Evolutionary conservation across 2,113 vertebrate species (phyloP), one percentile per base, ranked within the genome.

Genomic region (Oncorhynchus mykiss): DNA sequence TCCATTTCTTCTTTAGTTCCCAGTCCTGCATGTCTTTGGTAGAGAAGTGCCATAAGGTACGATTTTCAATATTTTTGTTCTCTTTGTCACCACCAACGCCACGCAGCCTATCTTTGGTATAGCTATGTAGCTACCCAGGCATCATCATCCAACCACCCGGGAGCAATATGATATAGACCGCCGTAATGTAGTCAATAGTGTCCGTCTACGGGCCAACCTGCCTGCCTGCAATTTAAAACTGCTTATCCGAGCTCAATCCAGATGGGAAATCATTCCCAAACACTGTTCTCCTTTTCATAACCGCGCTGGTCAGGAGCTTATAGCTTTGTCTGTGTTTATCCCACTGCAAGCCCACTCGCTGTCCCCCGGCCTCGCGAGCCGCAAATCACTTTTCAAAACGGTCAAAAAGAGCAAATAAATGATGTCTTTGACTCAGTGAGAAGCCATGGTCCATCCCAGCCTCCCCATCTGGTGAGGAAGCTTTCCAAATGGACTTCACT

Each of bases 191-290:
- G 86, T 90, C 85, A 84, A 84, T 76, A 79, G 72, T 85, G 80
- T 87, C 85, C 71, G 65, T 83, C 83, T 86, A 86, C 69, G 65
- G 82, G 29, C 29, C 83, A 78, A 77, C 84, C 49, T 16, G 11
- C 3, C 49, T 51, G 12, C 12, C 49, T 77, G 83, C 86, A 78
- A 79, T 85, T 91, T 84, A 82, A 88, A 86, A 89, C 80, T 83
- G 73, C 84, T 91, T 88, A 91, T 90, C 86, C 64, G 59, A 78
- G 74, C 84, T 76, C 75, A 90, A 92, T 88, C 86, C 87, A 88
- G 85, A 85, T 89, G 88, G 89, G 88, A 90, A 91, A 90, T 88
- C 84, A 90, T 80, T 86, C 80, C 80, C 78, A 78, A 82, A 90
- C 80, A 83, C 85, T 86, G 24, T 25, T 25, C 87, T 89, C 77